A percentile compares a stretch with the other conserved stretches of the same genome.
Evolutionary conservation across 2,888 invertebrate species (phyloP).

Genomic region (Eristalis pertinax): DNA sequence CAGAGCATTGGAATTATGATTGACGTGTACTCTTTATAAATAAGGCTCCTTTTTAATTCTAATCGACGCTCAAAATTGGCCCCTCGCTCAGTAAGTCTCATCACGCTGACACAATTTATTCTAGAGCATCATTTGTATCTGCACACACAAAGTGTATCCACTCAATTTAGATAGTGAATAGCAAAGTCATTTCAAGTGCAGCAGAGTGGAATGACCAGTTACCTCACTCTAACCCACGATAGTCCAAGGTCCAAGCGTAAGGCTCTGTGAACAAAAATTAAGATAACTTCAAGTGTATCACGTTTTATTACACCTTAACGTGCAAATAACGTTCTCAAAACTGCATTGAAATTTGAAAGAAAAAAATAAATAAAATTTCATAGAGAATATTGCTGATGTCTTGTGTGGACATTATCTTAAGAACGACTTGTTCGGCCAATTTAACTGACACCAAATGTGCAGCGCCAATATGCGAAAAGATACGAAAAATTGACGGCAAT

Average conservation of each 20-base stretch:
- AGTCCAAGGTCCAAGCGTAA: not conserved
- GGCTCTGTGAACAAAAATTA: slow-evolving; percentile 21
- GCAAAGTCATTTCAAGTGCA: not conserved
- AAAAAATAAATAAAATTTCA: slow-evolving; percentile 1
- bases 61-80: too few species aligned
- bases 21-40: too few species aligned
- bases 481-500: slow-evolving; percentile 70
- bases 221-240: not conserved
- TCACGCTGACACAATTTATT: too few species aligned
- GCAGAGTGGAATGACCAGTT: not conserved
- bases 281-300: slow-evolving; percentile 71
- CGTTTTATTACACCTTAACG: slow-evolving; percentile 64
- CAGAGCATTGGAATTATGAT: too few species aligned
- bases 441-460: slow-evolving; percentile 67
- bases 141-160: slow-evolving; percentile 41
- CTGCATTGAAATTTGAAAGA: slow-evolving; percentile 19
- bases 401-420: slow-evolving; percentile 59
- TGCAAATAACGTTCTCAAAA: slow-evolving; percentile 61
- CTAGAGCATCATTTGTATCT: slow-evolving; percentile 3
- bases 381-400: slow-evolving; percentile 29
- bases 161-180: slow-evolving; percentile 64
- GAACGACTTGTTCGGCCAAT: slow-evolving; percentile 72
- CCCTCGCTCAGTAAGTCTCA: too few species aligned
- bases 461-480: slow-evolving; percentile 66
- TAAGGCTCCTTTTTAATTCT: too few species aligned